Conservation (phyloP, 1,140 invertebrate genomes). For the Thaumatotibia leucotreta region DNA sequence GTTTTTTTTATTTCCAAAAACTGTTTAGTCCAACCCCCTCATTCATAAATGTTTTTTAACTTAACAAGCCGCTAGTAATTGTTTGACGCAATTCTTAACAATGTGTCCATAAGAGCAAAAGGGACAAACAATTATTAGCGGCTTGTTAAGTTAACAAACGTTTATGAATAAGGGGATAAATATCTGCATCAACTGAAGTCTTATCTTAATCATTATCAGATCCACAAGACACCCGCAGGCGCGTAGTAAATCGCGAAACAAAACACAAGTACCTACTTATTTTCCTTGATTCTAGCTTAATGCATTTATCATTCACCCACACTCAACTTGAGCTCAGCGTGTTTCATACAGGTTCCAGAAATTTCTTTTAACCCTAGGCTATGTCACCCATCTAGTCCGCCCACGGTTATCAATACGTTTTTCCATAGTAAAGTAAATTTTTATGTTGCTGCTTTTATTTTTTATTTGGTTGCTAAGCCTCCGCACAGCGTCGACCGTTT, state of each 20-base stretch:
- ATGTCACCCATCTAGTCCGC: conserved; percentile 1
- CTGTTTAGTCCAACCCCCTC: too few relatives aligned
- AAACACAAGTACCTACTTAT: background rate
- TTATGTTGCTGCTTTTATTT: background rate
- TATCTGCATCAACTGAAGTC: background rate
- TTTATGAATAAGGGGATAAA: too few relatives aligned
- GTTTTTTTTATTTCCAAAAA: too few relatives aligned
- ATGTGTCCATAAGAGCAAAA: too few relatives aligned
- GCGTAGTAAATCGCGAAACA: background rate
- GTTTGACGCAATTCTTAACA: too few relatives aligned
- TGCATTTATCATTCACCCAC: background rate
- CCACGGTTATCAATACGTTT: background rate
- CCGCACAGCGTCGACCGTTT: background rate
- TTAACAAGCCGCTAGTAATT: too few relatives aligned
- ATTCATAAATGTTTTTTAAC: too few relatives aligned
- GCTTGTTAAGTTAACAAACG: too few relatives aligned
- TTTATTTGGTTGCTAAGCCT: background rate
- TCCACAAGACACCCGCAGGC: background rate
- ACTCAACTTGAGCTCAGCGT: background rate
- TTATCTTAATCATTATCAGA: background rate
- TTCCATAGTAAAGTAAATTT: background rate
- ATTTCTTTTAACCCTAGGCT: conserved; percentile 4
- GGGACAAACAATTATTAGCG: too few relatives aligned
- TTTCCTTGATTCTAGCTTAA: background rate
- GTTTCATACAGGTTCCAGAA: background rate